Evolutionary conservation across 2,888 invertebrate species (phyloP), one percentile per base, ranked within the genome.

Genomic region (Xylophagus ater): DNA sequence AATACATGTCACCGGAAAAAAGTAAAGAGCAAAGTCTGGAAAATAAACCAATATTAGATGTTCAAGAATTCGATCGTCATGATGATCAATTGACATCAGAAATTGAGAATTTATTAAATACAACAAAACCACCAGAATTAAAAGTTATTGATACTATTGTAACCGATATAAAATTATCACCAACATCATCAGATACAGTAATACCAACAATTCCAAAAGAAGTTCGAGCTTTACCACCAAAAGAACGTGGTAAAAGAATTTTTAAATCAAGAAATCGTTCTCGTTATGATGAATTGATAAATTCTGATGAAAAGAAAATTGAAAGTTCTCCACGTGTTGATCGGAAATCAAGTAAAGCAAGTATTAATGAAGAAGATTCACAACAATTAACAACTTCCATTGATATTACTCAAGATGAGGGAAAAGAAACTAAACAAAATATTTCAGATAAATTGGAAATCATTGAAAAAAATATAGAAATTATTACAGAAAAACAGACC

Each of bases 21-120:
- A 40, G 17, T 19, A 37, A 44, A 21, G 48, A 46, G 4, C 25
- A 37, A 20, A n/a, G n/a, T n/a, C n/a, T n/a, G 24, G 32, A 32
- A 15, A 33, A 15, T 1, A 35, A 41, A 4, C 42, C 45, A 4
- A 43, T 30, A 29, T 25, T 24, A 10, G 41, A 48, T 38, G 33
- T 40, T n/a, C 40, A 45, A 18, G 51, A 51, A 32, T 18, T 47
- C 8, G 55, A 53, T n/a, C 38, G 50, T 37, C 49, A 51, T 40
- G 55, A 58, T 39, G 48, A 51, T 30, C 48, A 53, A 36, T 58
- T 72, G 35, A 67, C 69, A 5, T 69, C 62, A 37, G 72, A 75
- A 47, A 76, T 79, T 30, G 72, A 76, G 26, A 72, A 71, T 49
- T 56, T 80, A 33, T 65, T 80, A 37, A 73, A 73, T 48, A 71